Evolutionary conservation across 2,113 vertebrate species (phyloP), one percentile per base, ranked within the genome.

Genomic region (Gymnobelideus leadbeateri): DNA sequence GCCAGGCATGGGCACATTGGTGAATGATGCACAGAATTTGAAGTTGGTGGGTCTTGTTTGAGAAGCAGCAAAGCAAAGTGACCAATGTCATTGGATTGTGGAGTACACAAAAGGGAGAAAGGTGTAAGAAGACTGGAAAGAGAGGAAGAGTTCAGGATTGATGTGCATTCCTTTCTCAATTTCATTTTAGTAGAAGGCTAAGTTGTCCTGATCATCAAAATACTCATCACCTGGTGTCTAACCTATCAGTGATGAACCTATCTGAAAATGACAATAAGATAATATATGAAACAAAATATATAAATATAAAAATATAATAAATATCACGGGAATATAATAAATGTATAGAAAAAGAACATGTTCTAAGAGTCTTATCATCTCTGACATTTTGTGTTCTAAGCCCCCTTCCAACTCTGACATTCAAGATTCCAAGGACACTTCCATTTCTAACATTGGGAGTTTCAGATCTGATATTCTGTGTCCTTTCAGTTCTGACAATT

Each of bases 401-500:
- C 4, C 14, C 5, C 16, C 37, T 77, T 77, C 37, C 68, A 77
- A n/a, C 6, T 77, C 37, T n/a, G 31, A 77, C 37, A 77, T n/a
- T 77, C 37, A 77, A 77, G 68, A n/a, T 77, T 77, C 68, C 68
- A 77, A 77, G 68, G 31, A 5, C 14, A 77, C 14, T 19, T 77
- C 68, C 68, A 77, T 77, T 77, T 77, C 68, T 77, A 19, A 77
- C 23, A 77, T 23, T 89, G 23, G 31, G 19, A 1, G 43, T 8
- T 21, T 5, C 1, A 89, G 51, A 77, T 7, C 26, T 2, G 3
- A 0, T 7, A 37, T 9, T 91, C 51, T 28, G 47, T 23, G 90
- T 53, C 25, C 89, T 91, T 89, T 50, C 92, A 92, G 93, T 91
- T 31, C 93, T 51, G 53, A 91, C 52, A 52, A 47, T 93, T 51